Percentiles rank a stretch among this genome's conserved stretches.
Evolutionary conservation across 30 jellyfish, hydroid and myxozoan genomes (phyloP).

Genomic region (Turritopsis dohrnii): DNA sequence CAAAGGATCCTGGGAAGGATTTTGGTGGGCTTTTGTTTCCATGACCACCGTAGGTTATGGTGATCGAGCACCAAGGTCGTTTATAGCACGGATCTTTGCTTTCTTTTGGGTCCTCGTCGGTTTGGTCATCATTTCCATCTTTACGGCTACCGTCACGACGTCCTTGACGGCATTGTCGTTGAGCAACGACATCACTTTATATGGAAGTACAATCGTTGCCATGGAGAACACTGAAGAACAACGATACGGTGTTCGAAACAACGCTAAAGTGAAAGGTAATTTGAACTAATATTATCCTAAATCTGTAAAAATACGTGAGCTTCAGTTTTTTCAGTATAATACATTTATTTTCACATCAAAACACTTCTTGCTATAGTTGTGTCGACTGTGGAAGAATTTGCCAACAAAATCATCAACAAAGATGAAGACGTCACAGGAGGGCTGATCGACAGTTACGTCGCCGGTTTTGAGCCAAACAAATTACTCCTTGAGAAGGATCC

Average conservation of each 20-base stretch:
- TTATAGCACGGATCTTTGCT: slow-evolving; percentile 93
- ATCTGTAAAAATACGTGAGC: no score
- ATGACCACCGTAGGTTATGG: slow-evolving; percentile 99
- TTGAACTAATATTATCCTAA: no score
- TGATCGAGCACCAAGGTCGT: slow-evolving; percentile 98
- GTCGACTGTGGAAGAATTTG: slow-evolving; percentile 46
- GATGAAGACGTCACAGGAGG: slow-evolving; percentile 77
- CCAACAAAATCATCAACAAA: slow-evolving; percentile 39
- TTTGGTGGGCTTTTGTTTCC: slow-evolving; percentile 99
- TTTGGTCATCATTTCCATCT: slow-evolving; percentile 85
- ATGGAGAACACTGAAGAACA: slow-evolving; percentile 90
- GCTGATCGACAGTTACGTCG: slow-evolving; percentile 95
- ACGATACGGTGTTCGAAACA: slow-evolving; percentile 90
- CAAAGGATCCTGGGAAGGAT: slow-evolving; percentile 99
- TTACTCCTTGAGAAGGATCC: slow-evolving; percentile 7
- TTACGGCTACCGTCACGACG: slow-evolving; percentile 97
- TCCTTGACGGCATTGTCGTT: slow-evolving; percentile 95
- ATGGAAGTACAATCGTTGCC: slow-evolving; percentile 82
- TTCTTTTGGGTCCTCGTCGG: slow-evolving; percentile 98
- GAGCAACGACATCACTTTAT: slow-evolving; percentile 80
- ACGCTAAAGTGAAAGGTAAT: slow-evolving; percentile 81
- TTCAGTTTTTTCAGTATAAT: no score
- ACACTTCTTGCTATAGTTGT: slow-evolving; percentile 58
- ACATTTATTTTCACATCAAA: no score
- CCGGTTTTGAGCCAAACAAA: slow-evolving; percentile 58